Base-by-base conservation (phyloP, 2,113 vertebrate genomes). In the Conger conger region DNA sequence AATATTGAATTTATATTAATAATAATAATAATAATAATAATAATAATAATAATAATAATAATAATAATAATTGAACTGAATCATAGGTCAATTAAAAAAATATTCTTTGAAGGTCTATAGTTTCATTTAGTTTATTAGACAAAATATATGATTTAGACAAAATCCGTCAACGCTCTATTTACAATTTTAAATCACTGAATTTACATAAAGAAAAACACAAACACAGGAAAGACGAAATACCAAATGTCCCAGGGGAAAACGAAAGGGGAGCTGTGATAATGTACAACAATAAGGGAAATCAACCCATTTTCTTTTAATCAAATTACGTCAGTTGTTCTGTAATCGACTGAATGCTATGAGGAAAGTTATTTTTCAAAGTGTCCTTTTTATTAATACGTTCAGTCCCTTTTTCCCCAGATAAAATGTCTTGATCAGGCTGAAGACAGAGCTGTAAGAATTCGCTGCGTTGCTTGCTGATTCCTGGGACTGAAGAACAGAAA, bases 91-190 rank as follows among this genome's bases (percentile, higher is more conserved):
- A 76, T 86, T n/a, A 88, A 79, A 88, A 82, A 84, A 86, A 76
- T 87, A 86, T 85, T 86, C 83, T 92, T 90, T 83, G 84, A 33
- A 89, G 89, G 91, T 93, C 90, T 94, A 95, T 95, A 95, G 94
- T 99, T 98, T 98, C 97, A 96, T 96, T 97, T 96, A 94, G 96
- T 99, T 99, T 99, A 99, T 99, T 99, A 98, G 96, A 97, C 97
- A 99, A 99, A 99, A 99, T 99, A 99, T 97, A 99, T 96, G 97
- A 98, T 98, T 98, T 99, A 96, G 95, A 99, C 97, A 97, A 98
- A 97, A 97, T 96, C 96, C 95, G 97, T 96, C 95, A 96, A 96
- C 95, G 96, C 94, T 90, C 95, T 99, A 98, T 99, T 96, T 99
- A 99, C 98, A 99, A 94, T 96, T 96, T 97, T 96, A 96, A 95